Conservation (phyloP, 23 tunicate genomes). For the Trididemnum clinides region DNA sequence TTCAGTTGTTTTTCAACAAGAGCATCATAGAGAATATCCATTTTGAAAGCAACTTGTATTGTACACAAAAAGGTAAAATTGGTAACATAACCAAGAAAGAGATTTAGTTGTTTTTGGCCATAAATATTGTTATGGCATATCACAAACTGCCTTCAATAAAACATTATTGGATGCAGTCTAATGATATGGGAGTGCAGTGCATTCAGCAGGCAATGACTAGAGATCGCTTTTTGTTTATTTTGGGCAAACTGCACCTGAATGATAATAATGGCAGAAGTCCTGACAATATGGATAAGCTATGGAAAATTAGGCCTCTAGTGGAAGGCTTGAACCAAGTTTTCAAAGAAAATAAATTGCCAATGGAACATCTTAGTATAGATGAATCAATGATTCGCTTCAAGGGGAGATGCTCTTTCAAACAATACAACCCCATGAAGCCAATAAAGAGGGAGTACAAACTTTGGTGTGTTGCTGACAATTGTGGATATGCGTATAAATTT, state of each 20-base stretch:
- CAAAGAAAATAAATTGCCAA: not conserved
- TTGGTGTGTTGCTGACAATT: constrained; percentile 1
- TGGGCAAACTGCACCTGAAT: constrained; percentile 1
- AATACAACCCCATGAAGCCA: constrained; percentile 32
- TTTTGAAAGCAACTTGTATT: not conserved
- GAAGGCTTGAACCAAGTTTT: not conserved
- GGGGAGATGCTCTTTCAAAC: constrained; percentile 2
- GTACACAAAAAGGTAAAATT: not conserved
- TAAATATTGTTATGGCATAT: constrained; percentile 14
- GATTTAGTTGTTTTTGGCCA: not conserved
- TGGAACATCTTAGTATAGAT: not conserved
- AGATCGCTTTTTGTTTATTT: not conserved
- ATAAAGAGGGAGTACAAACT: constrained; percentile 24
- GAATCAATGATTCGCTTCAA: constrained; percentile 25
- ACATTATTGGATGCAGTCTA: constrained; percentile 3
- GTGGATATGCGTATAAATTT: constrained; percentile 1
- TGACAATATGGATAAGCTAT: constrained; percentile 5
- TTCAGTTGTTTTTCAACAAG: not conserved
- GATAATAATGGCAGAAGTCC: not conserved
- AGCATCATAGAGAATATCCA: not conserved
- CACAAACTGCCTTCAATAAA: not conserved
- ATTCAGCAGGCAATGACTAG: constrained; percentile 2
- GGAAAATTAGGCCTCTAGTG: not conserved
- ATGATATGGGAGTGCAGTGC: not conserved
- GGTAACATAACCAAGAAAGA: constrained; percentile 1